These are phyloP conservation scores for Leptoclinus maculatus DNA, from an alignment of 2,797 vertebrate genomes.

Conservation along the genomic window DNA sequence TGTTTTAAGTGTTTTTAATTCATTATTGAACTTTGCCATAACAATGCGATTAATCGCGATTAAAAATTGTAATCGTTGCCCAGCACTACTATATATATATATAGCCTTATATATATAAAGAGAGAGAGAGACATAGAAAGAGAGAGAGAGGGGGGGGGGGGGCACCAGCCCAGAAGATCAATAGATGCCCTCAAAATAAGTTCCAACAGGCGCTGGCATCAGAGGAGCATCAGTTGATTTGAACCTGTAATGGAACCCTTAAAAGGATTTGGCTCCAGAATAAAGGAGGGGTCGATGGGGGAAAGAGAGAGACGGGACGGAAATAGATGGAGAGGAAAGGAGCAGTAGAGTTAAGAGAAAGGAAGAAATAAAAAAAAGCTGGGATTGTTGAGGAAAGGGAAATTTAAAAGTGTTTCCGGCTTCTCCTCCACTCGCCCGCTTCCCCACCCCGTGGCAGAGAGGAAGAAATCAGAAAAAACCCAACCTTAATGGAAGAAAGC, in stretches of 20 bases:
- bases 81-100: no score
- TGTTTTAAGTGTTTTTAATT: no score
- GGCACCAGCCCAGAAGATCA: constrained; percentile 37
- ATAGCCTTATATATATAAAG: not conserved
- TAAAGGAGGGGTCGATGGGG: constrained; percentile 47
- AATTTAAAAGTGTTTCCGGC: constrained; percentile 34
- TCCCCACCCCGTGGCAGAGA: constrained; percentile 38
- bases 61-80: no score
- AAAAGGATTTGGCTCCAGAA: constrained; percentile 53
- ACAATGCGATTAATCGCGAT: no score
- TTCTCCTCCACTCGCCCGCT: constrained; percentile 12
- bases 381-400: constrained; percentile 22
- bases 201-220: constrained; percentile 48
- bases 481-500: constrained; percentile 58
- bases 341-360: constrained; percentile 4
- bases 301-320: constrained; percentile 15
- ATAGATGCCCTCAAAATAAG: constrained; percentile 52
- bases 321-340: constrained; percentile 67
- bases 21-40: no score
- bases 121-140: constrained; percentile 22
- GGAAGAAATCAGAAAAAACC: constrained; percentile 41
- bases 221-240: constrained; percentile 48
- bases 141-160: not conserved
- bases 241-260: constrained; percentile 35
- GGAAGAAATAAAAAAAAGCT: not conserved